Evolutionary conservation across 92 coral and sea anemone genomes (phyloP), one percentile per base, ranked within the genome.

Genomic region (Epizoanthus scotinus): DNA sequence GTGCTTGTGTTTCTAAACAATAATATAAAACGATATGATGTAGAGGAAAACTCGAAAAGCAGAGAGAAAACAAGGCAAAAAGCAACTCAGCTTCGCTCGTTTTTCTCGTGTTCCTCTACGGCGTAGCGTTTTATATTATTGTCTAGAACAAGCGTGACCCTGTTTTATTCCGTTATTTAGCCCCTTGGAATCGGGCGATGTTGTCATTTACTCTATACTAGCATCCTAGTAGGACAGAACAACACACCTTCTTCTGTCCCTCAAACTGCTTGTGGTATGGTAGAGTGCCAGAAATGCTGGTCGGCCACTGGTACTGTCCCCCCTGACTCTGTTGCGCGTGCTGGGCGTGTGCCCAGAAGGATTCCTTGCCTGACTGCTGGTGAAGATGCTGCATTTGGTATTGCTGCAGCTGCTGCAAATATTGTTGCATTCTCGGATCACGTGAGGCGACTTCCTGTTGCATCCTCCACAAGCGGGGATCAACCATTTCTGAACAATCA

Each of bases 341-440:
- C 17, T 75, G 81, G 67, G 67, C 67, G 38, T 75, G 81, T 13
- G 81, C 40, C 81, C 81, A 75, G 31, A 20, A 75, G 12, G 81
- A 63, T 14, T 60, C 67, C 20, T 75, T 75, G 55, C 68, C 59
- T 50, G 81, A 82, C 18, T 94, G 93, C 72, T 89, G 90, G 64
- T 94, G 88, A 3, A 75, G 74, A 6, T 93, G 95, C 54, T 88
- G 89, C 52, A 81, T 80, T 15, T 91, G 94, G 22, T 71, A 83
- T 6, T 80, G 89, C 52, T 81, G 89, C 82, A 73, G 81, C 83
- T 77, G 67, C 75, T 92, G 97, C 34, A 82, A 88, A 25, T 87
- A 78, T 79, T 92, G 94, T 55, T 94, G 97, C 88, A 86, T 87
- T 70, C 90, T 83, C 15, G 94, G 85, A 58, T 90, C 97, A 34